Base-by-base conservation (phyloP, 2,888 invertebrate species). In the Ctenicera cuprea region DNA sequence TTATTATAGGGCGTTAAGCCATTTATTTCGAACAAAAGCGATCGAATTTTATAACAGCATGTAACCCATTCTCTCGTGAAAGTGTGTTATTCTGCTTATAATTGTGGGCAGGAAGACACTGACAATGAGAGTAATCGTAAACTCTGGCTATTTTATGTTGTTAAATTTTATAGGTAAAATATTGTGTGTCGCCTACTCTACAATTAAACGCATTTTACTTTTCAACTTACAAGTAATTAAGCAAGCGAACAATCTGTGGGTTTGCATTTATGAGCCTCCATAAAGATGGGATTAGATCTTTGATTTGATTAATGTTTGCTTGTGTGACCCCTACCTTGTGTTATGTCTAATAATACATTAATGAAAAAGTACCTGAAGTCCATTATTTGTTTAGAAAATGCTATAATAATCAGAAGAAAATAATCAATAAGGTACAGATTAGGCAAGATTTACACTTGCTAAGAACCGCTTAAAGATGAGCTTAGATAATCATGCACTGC, bases 161-260 rank as follows among this genome's bases (percentile, higher is more conserved):
- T 54, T 54, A 66, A 52, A 41, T 43, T 67, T 67, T 67, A 61
- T 68, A 37, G 59, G 26, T 59, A 61, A 68, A 68, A 68, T 59
- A 68, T 37, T 68, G 59, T 48, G 18, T 48, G 16, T 68, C 68
- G 59, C 68, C 68, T 68, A 61, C 68, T 61, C 43, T 61, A 50
- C 68, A 68, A 68, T 68, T 68, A 68, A 67, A 67, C n/a, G 41
- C 61, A 22, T 41, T 67, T 52, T 59, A 16, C 20, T 68, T 67
- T 54, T 57, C 18, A 38, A 43, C 33, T 30, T 57, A 38, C 20
- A 20, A 67, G 48, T 68, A 68, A 68, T 68, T 68, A 68, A 68
- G 11, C 37, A 45, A 54, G 26, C 38, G 26, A n/a, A 41, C 20
- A 33, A 16, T 43, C 33, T 43, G 59, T 67, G 50, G 59, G 57